A percentile compares a stretch with the other conserved stretches of the same genome.
Evolutionary conservation across 2,888 invertebrate species (phyloP).

Genomic region (Galerucella pusilla): DNA sequence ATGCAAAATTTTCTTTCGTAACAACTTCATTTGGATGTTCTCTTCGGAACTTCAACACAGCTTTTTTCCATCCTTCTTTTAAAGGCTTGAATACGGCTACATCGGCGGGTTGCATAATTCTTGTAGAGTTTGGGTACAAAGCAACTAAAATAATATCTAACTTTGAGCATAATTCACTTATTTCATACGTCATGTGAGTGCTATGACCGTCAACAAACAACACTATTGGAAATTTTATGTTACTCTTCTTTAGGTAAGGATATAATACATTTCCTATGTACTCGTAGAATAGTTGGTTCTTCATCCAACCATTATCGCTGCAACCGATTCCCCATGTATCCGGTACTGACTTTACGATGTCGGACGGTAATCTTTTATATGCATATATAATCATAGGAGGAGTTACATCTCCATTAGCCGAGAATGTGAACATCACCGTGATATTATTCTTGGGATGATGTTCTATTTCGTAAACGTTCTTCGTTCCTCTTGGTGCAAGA

Average conservation of each 20-base stretch:
- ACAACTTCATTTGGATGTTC: no score
- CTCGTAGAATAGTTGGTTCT: slow-evolving; percentile 36
- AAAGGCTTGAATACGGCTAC: no score
- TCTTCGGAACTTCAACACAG: no score
- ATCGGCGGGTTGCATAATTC: slow-evolving; percentile 37
- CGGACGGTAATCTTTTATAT: background rate
- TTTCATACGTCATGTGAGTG: slow-evolving; percentile 12
- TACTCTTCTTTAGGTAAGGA: slow-evolving; percentile 19
- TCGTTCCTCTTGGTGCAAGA: background rate
- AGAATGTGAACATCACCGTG: background rate
- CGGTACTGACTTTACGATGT: background rate
- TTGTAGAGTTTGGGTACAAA: slow-evolving; percentile 52
- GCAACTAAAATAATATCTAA: slow-evolving; percentile 45
- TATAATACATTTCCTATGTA: slow-evolving; percentile 34
- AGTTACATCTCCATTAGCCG: background rate
- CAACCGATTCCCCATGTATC: background rate
- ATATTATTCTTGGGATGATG: background rate
- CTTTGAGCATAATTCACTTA: slow-evolving; percentile 35
- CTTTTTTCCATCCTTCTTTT: no score
- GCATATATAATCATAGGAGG: background rate
- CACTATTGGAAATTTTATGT: slow-evolving; percentile 30
- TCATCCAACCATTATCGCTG: slow-evolving; percentile 42
- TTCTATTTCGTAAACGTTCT: background rate
- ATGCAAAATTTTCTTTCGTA: no score
- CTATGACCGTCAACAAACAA: slow-evolving; percentile 29